Evolutionary conservation across 1,140 invertebrate genomes (phyloP).

Genomic region (Mylabris phalerata): DNA sequence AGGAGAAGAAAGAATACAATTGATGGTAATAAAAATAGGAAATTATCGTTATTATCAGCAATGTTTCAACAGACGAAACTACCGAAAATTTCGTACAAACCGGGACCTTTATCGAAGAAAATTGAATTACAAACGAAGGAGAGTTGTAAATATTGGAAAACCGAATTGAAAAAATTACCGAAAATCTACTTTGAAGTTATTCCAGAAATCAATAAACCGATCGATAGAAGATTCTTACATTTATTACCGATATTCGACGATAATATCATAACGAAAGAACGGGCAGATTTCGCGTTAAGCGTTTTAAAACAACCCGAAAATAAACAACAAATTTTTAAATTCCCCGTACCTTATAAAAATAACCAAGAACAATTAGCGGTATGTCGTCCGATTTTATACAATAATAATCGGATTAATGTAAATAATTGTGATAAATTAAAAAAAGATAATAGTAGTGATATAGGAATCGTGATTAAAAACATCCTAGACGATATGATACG

Average conservation of each 20-base stretch:
- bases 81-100: constrained; percentile 29
- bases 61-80: background rate
- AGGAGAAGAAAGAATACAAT: background rate
- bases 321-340: constrained; percentile 27
- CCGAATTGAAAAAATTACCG: constrained; percentile 35
- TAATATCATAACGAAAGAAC: constrained; percentile 28
- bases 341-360: constrained; percentile 37
- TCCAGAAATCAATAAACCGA: constrained; percentile 34
- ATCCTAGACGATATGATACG: constrained; percentile 37
- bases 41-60: constrained; percentile 23
- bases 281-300: constrained; percentile 40
- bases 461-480: constrained; percentile 8
- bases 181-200: constrained; percentile 35
- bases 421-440: background rate
- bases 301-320: constrained; percentile 23
- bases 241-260: constrained; percentile 26
- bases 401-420: background rate
- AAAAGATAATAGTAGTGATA: constrained; percentile 3
- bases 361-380: constrained; percentile 35
- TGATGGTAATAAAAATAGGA: constrained; percentile 4
- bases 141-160: constrained; percentile 26
- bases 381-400: constrained; percentile 23
- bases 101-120: constrained; percentile 41
- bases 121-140: constrained; percentile 28
- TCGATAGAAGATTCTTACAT: constrained; percentile 30